Conservation (phyloP, 2,888 invertebrate species). For the Erynnis tages region DNA sequence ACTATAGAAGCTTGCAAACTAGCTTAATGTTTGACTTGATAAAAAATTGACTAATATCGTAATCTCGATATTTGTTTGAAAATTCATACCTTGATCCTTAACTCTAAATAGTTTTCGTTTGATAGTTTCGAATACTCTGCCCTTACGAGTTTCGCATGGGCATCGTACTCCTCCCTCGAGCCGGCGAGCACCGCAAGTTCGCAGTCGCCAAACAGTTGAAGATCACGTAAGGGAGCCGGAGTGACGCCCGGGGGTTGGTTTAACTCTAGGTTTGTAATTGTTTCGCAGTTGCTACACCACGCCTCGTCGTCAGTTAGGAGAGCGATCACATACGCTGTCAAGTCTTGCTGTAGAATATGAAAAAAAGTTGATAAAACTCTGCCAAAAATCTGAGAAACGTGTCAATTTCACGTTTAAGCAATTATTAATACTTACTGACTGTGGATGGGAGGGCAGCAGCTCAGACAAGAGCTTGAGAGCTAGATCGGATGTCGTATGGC, state of each 20-base stretch:
- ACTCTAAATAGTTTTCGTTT: constrained; percentile 55
- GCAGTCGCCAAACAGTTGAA: constrained; percentile 68
- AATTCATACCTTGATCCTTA: constrained; percentile 56
- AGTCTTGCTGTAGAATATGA: constrained; percentile 55
- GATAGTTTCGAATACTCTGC: constrained; percentile 62
- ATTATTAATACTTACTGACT: constrained; percentile 50
- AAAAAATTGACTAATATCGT: too few species aligned
- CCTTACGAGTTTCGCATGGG: constrained; percentile 63
- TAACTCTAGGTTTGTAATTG: constrained; percentile 25
- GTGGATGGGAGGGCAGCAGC: constrained; percentile 58
- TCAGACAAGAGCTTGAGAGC: constrained; percentile 56
- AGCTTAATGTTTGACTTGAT: too few species aligned
- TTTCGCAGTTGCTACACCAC: constrained; percentile 49
- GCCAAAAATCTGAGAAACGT: neutral
- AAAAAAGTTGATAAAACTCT: neutral
- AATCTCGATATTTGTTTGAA: neutral
- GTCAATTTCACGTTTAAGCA: neutral
- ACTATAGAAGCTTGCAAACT: too few species aligned
- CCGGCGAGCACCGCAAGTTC: constrained; percentile 70
- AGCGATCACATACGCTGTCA: constrained; percentile 65
- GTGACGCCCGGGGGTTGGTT: neutral
- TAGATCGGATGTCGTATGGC: constrained; percentile 66
- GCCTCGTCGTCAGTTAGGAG: constrained; percentile 69
- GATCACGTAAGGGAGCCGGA: constrained; percentile 47
- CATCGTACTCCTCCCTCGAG: constrained; percentile 58